Base-by-base conservation (phyloP, 2,888 invertebrate species). In the Rhimphoctona megacephalus region DNA sequence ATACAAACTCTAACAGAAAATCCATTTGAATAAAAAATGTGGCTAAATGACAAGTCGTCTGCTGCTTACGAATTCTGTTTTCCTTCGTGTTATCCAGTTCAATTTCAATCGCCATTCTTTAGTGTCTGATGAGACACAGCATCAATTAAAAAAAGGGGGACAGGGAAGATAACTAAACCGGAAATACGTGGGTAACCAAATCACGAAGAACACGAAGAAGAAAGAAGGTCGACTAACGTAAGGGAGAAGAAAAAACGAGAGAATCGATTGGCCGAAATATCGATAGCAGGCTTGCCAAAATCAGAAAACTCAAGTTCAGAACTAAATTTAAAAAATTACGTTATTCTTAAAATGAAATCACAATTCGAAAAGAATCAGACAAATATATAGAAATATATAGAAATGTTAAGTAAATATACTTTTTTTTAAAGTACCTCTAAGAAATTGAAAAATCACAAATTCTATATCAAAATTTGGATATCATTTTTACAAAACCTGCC, bases 61-160 rank as follows among this genome's bases (percentile, higher is more conserved):
- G 33, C 81, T 76, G 73, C 92, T 92, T 90, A 92, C 92, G 69
- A 81, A 91, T 90, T 89, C 89, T 90, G 82, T 91, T 91, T 73
- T 91, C 92, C 81, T 86, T 85, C 9, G 90, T 91, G 82, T 91
- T 89, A 67, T 92, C 90, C 88, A 91, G 83, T 85, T 91, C 88
- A 66, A 92, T 91, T 90, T 92, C 90, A 36, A 92, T 89, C 17
- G 89, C 88, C 92, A 92, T 92, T 81, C 33, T 67, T 54, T 54
- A 9, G 49, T 30, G 70, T 19, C 64, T 7, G 46, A 64, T 36
- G 54, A 3, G 17, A 25, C 22, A 36, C 67, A 67, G 64, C 43
- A 72, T 67, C 49, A 83, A 86, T 78, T 72, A 43, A 52, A 66
- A 77, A 66, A 33, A 19, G n/a, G 14, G 39, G 8, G 36, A 43